Base-by-base conservation (phyloP, 2,888 invertebrate species). In the Orthosia incerta region DNA sequence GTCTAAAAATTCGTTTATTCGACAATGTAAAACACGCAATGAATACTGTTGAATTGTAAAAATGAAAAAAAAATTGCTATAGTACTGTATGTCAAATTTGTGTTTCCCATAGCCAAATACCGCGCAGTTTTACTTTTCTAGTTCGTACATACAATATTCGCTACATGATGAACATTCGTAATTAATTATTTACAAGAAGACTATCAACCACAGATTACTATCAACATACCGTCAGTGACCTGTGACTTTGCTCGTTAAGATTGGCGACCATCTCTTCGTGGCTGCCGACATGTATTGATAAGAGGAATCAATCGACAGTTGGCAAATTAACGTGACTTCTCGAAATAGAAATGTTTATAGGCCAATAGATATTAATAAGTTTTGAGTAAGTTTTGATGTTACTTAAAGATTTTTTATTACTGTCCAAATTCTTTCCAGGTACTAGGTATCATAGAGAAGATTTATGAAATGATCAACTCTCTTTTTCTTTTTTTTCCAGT, bases 221-320 rank as follows among this genome's bases (percentile, higher is more conserved):
- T 80, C 55, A 39, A 66, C 55, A 79, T 60, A 56, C 46, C 63
- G 74, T 67, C 67, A 48, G 26, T 78, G 82, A 83, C 80, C 80
- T 61, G 5, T 51, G 62, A 76, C 80, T 77, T 70, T 77, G 80
- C 74, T 76, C 75, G 59, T 80, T 77, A 72, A 80, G 71, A 82
- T 76, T 77, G 75, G 45, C 64, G 45, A 65, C 62, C 67, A 60
- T 69, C 56, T 56, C 70, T 50, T 66, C 62, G 68, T 62, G 46
- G 55, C 61, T 55, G 68, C 75, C 75, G 71, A 64, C 76, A 67
- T 75, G 59, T 71, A 20, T 50, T 70, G 77, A 84, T 82, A 84
- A 76, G 64, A 18, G 50, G 46, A 74, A 84, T 82, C 74, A 75
- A 84, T 75, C 71, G 65, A 60, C 48, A 51, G 63, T 69, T 46